These are phyloP conservation scores for Resseliella maxima DNA, from an alignment of 2,888 invertebrate species.

Conservation along the genomic window DNA sequence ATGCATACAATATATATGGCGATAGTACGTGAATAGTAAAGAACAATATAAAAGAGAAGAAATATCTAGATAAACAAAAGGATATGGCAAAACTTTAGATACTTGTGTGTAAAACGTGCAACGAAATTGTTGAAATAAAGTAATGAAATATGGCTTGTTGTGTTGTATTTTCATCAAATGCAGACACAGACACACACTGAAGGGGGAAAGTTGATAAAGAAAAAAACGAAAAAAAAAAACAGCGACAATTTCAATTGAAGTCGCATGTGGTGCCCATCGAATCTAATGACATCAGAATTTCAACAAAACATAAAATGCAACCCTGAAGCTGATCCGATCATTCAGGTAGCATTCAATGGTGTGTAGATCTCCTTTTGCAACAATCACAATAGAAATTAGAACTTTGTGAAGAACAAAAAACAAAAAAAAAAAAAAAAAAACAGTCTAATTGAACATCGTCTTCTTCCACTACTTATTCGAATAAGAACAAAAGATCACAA, in stretches of 20 bases:
- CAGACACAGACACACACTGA: too few relatives aligned
- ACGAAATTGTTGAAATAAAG: not conserved
- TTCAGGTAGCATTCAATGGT: not conserved
- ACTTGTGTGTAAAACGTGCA: slow-evolving; percentile 15
- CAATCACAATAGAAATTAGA: slow-evolving; percentile 1
- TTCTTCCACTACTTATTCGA: not conserved
- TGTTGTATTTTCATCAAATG: not conserved
- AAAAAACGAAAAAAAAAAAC: not conserved
- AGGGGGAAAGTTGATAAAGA: not conserved
- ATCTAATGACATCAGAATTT: not conserved
- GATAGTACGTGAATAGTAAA: slow-evolving; percentile 30
- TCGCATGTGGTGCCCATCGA: not conserved
- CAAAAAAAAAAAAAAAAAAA: not conserved
- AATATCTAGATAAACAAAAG: not conserved
- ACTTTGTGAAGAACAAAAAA: not conserved
- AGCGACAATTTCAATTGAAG: not conserved
- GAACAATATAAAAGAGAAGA: too few relatives aligned
- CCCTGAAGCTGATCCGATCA: not conserved
- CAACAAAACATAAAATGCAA: not conserved
- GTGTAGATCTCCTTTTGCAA: too few relatives aligned
- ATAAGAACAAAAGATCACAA: slow-evolving; percentile 13
- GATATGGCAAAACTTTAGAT: not conserved
- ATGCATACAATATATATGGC: slow-evolving; percentile 19
- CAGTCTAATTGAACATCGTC: not conserved
- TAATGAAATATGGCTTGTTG: slow-evolving; percentile 2